Evolutionary conservation across 37 sponge, comb jelly and placozoan species (phyloP).

Genomic region (Beroe forskalii): DNA sequence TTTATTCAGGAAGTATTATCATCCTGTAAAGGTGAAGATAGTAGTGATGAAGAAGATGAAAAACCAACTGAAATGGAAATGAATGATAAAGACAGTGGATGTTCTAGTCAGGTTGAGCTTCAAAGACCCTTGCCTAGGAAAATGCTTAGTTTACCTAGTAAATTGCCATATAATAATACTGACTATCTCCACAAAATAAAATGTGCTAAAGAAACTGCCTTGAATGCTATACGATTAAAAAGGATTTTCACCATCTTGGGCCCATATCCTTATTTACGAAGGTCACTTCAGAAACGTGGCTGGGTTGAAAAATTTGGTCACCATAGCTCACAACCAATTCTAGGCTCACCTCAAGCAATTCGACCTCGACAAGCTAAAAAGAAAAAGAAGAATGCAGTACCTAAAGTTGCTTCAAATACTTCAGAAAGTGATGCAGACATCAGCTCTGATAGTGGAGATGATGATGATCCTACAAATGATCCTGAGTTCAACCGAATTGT

Average conservation of each 20-base stretch:
- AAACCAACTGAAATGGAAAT: too few relatives aligned
- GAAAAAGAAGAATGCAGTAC: conserved; percentile 4
- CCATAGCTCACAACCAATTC: conserved; percentile 27
- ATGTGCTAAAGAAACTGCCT: conserved; percentile 62
- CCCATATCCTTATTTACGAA: conserved; percentile 76
- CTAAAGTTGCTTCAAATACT: neutral
- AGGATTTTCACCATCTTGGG: conserved; percentile 79
- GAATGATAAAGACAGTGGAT: too few relatives aligned
- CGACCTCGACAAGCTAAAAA: conserved; percentile 50
- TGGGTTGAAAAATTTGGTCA: conserved; percentile 82
- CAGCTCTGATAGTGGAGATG: conserved; percentile 16
- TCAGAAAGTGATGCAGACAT: conserved; percentile 19
- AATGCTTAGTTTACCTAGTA: conserved; percentile 1
- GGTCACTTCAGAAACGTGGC: conserved; percentile 75
- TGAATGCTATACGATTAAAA: conserved; percentile 68
- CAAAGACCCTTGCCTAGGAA: neutral
- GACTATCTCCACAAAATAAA: conserved; percentile 46
- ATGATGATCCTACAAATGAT: conserved; percentile 23
- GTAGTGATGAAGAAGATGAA: conserved; percentile 23
- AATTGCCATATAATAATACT: conserved; percentile 36
- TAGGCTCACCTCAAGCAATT: conserved; percentile 42
- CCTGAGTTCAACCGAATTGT: conserved; percentile 49
- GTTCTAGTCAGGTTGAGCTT: neutral
- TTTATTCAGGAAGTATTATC: conserved; percentile 59
- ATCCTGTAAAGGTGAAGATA: conserved; percentile 9